Evolutionary conservation across 1,140 invertebrate genomes (phyloP).

Genomic region (Lanistes nyassanus): DNA sequence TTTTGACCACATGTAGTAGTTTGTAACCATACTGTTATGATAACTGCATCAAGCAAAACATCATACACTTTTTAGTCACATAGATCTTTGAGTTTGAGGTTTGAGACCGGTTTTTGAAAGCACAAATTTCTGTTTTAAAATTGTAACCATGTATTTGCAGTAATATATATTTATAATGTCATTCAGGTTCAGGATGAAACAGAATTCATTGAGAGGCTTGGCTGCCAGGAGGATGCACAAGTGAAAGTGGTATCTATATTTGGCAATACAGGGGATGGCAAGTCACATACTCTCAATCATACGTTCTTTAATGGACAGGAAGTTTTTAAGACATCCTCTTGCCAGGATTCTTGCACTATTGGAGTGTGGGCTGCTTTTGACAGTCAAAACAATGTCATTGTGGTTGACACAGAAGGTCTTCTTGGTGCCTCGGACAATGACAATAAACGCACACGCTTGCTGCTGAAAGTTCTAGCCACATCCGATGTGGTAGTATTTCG

Average conservation of each 20-base stretch:
- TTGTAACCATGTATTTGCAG: too few species aligned
- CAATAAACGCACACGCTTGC: conserved; percentile 78
- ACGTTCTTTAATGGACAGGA: conserved; percentile 81
- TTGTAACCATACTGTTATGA: too few species aligned
- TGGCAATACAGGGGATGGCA: conserved; percentile 88
- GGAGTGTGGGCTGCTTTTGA: conserved; percentile 86
- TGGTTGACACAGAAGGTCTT: conserved; percentile 85
- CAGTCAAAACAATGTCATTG: conserved; percentile 74
- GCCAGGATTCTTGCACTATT: conserved; percentile 80
- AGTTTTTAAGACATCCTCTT: conserved; percentile 79
- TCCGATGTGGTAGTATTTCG: conserved; percentile 86
- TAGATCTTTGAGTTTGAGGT: too few species aligned
- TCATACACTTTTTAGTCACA: too few species aligned
- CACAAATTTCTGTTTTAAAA: too few species aligned
- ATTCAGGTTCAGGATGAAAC: conserved; percentile 59
- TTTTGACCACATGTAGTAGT: too few species aligned
- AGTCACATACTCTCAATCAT: conserved; percentile 85
- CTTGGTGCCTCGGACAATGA: conserved; percentile 76
- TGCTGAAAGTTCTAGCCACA: conserved; percentile 82
- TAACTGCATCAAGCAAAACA: too few species aligned
- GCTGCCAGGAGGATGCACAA: conserved; percentile 51
- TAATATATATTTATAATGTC: conserved; percentile 1
- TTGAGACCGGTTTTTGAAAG: background rate
- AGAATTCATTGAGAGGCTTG: conserved; percentile 63
- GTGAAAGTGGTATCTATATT: conserved; percentile 89